Percentiles rank a stretch among this genome's conserved stretches.
Conservation (phyloP, 2,888 invertebrate genomes). For the Troglohyphantes excavatus region DNA sequence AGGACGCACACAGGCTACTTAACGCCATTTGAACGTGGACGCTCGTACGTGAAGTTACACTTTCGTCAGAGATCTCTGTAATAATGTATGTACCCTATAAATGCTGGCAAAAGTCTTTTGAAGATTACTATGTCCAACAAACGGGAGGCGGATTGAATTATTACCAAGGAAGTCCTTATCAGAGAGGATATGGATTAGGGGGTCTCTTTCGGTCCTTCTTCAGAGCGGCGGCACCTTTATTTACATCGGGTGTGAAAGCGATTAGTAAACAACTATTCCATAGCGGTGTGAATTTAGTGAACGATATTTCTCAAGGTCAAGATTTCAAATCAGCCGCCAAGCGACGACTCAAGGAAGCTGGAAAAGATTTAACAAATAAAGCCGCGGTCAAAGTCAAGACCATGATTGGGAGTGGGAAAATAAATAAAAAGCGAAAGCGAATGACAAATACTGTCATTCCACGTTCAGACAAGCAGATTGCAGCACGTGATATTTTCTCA, state of each 20-base stretch:
- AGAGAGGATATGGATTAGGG: constrained; percentile 49
- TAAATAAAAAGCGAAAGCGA: constrained; percentile 21
- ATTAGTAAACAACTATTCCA: constrained; percentile 55
- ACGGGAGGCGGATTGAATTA: constrained; percentile 15
- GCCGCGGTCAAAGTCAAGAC: background rate
- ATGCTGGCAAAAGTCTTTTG: constrained; percentile 32
- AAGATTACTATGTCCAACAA: constrained; percentile 26
- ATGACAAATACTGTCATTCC: background rate
- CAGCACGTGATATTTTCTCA: constrained; percentile 22
- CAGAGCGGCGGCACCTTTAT: constrained; percentile 26
- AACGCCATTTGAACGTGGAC: constrained; percentile 49
- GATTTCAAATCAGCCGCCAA: constrained; percentile 12
- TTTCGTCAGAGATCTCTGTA: constrained; percentile 21
- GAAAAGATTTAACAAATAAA: background rate
- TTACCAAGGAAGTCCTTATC: constrained; percentile 12
- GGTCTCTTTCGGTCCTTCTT: constrained; percentile 37
- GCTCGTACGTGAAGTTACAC: constrained; percentile 20
- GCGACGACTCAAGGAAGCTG: constrained; percentile 12
- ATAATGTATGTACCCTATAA: constrained; percentile 27
- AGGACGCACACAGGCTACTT: constrained; percentile 9
- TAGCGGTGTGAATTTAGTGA: constrained; percentile 16
- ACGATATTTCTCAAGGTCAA: constrained; percentile 38
- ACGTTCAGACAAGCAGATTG: background rate
- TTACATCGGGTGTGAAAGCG: constrained; percentile 28
- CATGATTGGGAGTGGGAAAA: constrained; percentile 28